Percentiles rank a stretch among this genome's conserved stretches.
phyloP scores from a whole-genome alignment of 2,888 invertebrate genomes.

The Ceriagrion tenellum region DNA sequence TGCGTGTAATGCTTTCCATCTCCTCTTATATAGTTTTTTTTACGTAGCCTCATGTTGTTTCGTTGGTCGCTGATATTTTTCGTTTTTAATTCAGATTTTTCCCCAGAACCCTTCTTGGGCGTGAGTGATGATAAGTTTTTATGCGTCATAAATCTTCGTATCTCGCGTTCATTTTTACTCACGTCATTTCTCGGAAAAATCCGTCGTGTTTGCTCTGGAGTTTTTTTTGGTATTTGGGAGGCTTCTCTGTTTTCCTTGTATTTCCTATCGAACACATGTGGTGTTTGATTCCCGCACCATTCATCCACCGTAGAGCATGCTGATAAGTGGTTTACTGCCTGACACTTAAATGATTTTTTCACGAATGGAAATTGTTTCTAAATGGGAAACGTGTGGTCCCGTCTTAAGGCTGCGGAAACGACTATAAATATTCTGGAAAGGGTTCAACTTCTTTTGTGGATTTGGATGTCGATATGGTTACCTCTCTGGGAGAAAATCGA shows the following conservation, averaged over 20 bases:
- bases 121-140: neutral
- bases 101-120: neutral
- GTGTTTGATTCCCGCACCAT: neutral
- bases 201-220: neutral
- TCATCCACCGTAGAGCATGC: neutral
- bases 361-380: too few species aligned
- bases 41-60: neutral
- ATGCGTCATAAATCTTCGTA: slow-evolving; percentile 3
- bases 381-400: too few species aligned
- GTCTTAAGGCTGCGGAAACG: too few species aligned
- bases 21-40: neutral
- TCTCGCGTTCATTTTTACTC: neutral
- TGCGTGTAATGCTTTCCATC: neutral
- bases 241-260: neutral
- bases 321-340: neutral
- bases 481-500: neutral
- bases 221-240: neutral
- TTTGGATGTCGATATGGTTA: too few species aligned
- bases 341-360: too few species aligned
- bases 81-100: neutral
- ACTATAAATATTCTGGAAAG: too few species aligned
- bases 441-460: too few species aligned
- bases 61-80: neutral
- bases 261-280: neutral
- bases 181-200: neutral